Conservation (phyloP, 2,888 invertebrate genomes). For the Lasius fuliginosus region DNA sequence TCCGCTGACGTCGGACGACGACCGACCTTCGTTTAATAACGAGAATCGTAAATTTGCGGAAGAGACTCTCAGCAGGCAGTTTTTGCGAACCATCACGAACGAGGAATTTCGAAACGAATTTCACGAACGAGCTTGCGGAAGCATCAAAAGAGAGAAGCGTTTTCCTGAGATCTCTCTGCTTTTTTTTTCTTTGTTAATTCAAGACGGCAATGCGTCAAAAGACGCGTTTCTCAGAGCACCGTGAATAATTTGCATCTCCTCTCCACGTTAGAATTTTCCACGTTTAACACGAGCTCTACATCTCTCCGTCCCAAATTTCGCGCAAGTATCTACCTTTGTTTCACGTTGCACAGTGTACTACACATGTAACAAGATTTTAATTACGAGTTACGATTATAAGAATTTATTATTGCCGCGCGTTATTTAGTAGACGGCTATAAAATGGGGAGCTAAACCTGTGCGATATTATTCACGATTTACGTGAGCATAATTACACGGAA, state of each 20-base stretch:
- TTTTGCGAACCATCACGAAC: slow-evolving; percentile 6
- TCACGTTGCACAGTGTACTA: not conserved
- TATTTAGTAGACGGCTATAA: slow-evolving; percentile 20
- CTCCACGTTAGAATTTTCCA: not conserved
- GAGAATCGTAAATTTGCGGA: slow-evolving; percentile 78
- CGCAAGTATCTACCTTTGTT: not conserved
- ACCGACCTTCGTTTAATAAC: slow-evolving; percentile 76
- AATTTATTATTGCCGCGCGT: slow-evolving; percentile 43
- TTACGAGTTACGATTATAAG: slow-evolving; percentile 46
- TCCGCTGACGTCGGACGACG: slow-evolving; percentile 6
- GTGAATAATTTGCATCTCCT: slow-evolving; percentile 10
- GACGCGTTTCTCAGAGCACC: not conserved
- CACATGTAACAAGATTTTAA: slow-evolving; percentile 46
- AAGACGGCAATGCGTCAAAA: not conserved
- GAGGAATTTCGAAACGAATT: slow-evolving; percentile 10
- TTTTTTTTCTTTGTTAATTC: not conserved
- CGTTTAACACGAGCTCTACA: slow-evolving; percentile 5
- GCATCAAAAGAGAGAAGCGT: slow-evolving; percentile 3
- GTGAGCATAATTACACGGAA: slow-evolving; percentile 32
- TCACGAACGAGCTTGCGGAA: slow-evolving; percentile 12
- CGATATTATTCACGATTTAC: slow-evolving; percentile 43
- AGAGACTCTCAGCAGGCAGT: slow-evolving; percentile 9
- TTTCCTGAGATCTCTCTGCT: not conserved
- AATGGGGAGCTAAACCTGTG: slow-evolving; percentile 11
- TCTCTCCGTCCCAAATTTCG: slow-evolving; percentile 14